phyloP scores from a whole-genome alignment of 1,140 invertebrate genomes.

The Dryas iulia region DNA sequence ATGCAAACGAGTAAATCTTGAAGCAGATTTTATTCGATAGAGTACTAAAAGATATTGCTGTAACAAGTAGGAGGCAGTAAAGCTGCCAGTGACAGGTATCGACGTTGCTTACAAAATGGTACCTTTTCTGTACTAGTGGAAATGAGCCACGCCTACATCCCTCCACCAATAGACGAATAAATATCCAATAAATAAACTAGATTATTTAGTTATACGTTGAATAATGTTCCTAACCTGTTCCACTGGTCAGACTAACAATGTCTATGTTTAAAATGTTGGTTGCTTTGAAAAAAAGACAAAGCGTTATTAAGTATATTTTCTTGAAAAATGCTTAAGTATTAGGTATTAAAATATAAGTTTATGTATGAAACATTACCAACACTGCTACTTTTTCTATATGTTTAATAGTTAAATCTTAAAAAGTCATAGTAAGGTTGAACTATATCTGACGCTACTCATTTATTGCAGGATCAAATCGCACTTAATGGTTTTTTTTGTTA shows the following conservation, averaged over 20 bases:
- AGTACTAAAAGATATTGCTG: conserved; percentile 22
- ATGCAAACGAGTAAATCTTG: neutral
- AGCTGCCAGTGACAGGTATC: conserved; percentile 23
- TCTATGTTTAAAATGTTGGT: conserved; percentile 6
- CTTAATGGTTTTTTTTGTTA: no score
- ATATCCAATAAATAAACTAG: conserved; percentile 59
- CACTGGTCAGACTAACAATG: conserved; percentile 42
- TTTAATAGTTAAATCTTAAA: no score
- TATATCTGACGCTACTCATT: no score
- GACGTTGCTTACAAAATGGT: conserved; percentile 39
- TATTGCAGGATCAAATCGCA: no score
- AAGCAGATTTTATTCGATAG: conserved; percentile 8
- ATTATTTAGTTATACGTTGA: conserved; percentile 49
- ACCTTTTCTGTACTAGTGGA: conserved; percentile 41
- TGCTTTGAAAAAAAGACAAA: neutral
- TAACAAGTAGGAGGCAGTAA: conserved; percentile 30
- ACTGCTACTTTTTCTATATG: no score
- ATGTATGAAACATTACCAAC: no score
- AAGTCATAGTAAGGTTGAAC: no score
- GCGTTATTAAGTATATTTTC: no score
- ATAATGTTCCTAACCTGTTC: conserved; percentile 38
- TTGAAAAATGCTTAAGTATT: no score
- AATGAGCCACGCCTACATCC: conserved; percentile 51
- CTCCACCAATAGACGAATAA: conserved; percentile 49
- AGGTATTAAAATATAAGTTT: no score